Base-by-base conservation (phyloP, 2,113 vertebrate genomes). In the Ploceus nigricollis region DNA sequence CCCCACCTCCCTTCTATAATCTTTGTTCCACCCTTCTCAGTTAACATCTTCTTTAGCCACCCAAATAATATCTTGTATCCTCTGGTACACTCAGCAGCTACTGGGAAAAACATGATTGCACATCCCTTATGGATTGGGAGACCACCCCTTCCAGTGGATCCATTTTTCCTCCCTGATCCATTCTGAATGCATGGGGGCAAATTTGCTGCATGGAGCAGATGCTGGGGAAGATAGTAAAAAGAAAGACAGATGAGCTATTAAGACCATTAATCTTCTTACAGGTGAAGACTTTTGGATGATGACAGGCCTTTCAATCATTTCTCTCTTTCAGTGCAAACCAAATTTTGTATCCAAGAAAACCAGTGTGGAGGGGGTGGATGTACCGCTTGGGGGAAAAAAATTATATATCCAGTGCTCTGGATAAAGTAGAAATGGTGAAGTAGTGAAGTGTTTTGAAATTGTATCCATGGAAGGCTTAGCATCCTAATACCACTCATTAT, bases 171-270 rank as follows among this genome's bases (percentile, higher is more conserved):
- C 42, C 28, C 12, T 39, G 4, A 30, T 16, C 13, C 16, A 15
- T 17, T 56, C n/a, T 65, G 37, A 85, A 20, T 2, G 4, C 15
- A 27, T 0, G 1, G 30, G 18, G 3, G 22, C 63, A 56, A 14
- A 37, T 73, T 78, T 91, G 19, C 35, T 68, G 23, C 5, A 3
- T 71, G 33, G 28, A 69, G n/a, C 40, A 77, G 48, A 21, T 57
- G 16, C 71, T 72, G 54, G 10, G 25, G 25, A 85, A 82, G 31
- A 75, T 1, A 2, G 45, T 70, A 39, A 76, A 85, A 82, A 72
- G 40, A 76, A 82, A 61, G 14, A 16, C 25, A 39, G 42, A 64
- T 1, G 4, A 85, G 24, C 25, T 53, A n/a, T n/a, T 89, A 31
- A 58, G 17, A 73, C 11, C 12, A 17, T 42, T 72, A 54, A 28